Conservation (phyloP, 53 echinoderm and acorn worm genomes). For the Echinometra lucunter region DNA sequence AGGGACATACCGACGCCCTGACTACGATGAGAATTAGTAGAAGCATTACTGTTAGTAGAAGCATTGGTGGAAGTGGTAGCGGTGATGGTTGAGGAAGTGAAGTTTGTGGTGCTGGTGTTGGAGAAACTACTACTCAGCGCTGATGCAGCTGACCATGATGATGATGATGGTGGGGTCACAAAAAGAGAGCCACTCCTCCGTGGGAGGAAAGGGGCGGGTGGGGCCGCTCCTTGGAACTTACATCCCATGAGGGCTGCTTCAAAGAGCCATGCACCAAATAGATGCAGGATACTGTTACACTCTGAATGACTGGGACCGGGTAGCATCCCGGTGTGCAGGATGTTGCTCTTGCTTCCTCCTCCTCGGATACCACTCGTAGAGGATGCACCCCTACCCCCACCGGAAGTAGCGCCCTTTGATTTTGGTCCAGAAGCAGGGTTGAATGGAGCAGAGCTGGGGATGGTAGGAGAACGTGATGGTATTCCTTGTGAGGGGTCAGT, state of each 20-base stretch:
- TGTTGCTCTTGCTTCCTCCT: conserved; percentile 56
- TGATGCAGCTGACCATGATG: background rate
- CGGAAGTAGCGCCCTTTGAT: conserved; percentile 45
- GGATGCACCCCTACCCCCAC: conserved; percentile 42
- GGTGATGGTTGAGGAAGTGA: conserved; percentile 40
- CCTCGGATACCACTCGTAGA: conserved; percentile 32
- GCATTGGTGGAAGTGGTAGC: conserved; percentile 73
- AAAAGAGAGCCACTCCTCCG: conserved; percentile 78
- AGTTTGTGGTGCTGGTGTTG: conserved; percentile 53
- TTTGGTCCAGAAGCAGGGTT: conserved; percentile 16
- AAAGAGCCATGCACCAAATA: conserved; percentile 99
- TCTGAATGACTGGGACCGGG: conserved; percentile 83
- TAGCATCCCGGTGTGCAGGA: conserved; percentile 66
- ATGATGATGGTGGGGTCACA: conserved; percentile 33
- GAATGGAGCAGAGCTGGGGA: background rate
- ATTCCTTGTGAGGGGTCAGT: conserved; percentile 66
- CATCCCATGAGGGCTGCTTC: conserved; percentile 98
- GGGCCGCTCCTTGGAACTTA: conserved; percentile 87
- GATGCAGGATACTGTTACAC: conserved; percentile 96
- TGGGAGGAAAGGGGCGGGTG: conserved; percentile 75
- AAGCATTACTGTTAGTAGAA: conserved; percentile 75
- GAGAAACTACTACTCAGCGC: conserved; percentile 38
- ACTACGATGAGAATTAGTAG: conserved; percentile 65
- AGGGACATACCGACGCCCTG: conserved; percentile 80
- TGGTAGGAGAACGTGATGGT: conserved; percentile 74